Conservation (phyloP, 2,113 vertebrate species). For the Tinamus guttatus region DNA sequence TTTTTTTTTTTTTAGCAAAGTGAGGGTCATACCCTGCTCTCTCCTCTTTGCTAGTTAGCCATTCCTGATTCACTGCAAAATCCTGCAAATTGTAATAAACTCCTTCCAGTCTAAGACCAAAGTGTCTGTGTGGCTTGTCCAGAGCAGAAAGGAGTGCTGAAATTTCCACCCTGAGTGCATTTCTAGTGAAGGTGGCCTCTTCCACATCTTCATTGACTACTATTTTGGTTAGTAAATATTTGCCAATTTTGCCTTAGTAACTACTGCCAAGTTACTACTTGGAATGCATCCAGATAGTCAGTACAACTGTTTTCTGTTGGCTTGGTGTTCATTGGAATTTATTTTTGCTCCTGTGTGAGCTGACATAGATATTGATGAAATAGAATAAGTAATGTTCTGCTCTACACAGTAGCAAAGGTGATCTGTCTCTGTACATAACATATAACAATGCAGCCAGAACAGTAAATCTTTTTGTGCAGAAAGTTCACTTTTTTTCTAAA, state of each 20-base stretch:
- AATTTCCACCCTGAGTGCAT: neutral
- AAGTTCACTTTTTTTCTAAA: neutral
- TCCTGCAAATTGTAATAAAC: neutral
- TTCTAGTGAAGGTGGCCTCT: neutral
- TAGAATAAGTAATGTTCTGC: neutral
- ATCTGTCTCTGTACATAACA: neutral
- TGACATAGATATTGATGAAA: neutral
- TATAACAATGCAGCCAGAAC: neutral
- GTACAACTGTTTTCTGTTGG: neutral
- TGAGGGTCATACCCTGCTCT: neutral
- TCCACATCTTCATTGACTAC: neutral
- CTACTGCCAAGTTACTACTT: neutral
- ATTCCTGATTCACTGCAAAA: neutral
- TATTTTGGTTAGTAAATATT: neutral
- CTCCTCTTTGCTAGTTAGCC: neutral
- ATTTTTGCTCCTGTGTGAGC: neutral
- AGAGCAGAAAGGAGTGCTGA: neutral
- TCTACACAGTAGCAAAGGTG: neutral
- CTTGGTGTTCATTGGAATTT: neutral
- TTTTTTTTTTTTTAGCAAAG: neutral
- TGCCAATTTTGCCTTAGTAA: neutral
- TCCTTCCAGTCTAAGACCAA: neutral
- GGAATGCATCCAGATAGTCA: neutral
- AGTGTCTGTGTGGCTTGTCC: neutral
- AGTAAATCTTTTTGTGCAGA: neutral